These are phyloP conservation scores for Stigmatopora nigra DNA, from an alignment of 2,113 vertebrate genomes.

Conservation along the genomic window DNA sequence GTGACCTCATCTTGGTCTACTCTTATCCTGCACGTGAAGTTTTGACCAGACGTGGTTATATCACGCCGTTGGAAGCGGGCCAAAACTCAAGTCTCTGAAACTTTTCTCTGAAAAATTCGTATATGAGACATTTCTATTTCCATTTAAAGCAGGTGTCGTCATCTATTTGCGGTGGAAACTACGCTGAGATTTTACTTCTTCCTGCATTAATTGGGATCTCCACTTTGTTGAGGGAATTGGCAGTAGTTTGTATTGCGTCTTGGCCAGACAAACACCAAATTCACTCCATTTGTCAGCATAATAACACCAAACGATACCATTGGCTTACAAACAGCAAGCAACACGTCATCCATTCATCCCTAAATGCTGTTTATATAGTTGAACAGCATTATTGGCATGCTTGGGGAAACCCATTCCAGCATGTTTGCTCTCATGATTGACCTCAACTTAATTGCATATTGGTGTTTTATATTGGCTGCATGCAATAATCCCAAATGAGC, in stretches of 20 bases:
- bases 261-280: neutral
- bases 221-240: neutral
- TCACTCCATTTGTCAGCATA: slow-evolving; percentile 3
- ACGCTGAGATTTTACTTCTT: neutral
- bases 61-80: neutral
- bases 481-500: neutral
- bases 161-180: neutral
- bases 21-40: neutral
- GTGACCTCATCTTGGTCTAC: neutral
- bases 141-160: neutral
- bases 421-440: neutral
- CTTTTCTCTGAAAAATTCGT: neutral
- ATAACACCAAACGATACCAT: neutral
- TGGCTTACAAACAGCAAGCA: neutral
- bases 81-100: neutral
- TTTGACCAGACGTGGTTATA: neutral
- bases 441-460: neutral
- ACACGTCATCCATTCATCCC: neutral
- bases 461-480: neutral
- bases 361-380: neutral
- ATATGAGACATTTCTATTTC: neutral
- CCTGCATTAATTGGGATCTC: neutral
- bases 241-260: neutral
- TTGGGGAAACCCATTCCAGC: neutral
- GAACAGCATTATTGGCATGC: neutral